Evolutionary conservation across 2,888 invertebrate species (phyloP).

Genomic region (Lottia gigantea): DNA sequence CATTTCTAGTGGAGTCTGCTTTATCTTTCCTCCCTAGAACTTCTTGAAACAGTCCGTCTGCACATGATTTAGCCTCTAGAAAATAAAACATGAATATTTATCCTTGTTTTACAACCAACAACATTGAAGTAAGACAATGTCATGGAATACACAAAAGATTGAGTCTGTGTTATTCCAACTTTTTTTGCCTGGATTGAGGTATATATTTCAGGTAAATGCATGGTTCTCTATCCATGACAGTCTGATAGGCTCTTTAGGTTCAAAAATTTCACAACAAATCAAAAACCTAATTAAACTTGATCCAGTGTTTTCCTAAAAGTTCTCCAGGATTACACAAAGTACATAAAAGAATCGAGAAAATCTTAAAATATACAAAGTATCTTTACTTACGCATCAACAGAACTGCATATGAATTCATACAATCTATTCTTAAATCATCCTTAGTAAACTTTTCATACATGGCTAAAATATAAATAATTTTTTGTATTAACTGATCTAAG

Average conservation of each 20-base stretch:
- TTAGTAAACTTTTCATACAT: slow-evolving; percentile 58
- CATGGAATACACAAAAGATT: no score
- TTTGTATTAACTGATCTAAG: no score
- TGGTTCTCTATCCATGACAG: not conserved
- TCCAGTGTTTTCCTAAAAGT: no score
- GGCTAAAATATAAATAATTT: slow-evolving; percentile 42
- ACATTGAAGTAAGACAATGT: no score
- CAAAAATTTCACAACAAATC: no score
- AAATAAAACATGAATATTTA: not conserved
- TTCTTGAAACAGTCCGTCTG: slow-evolving; percentile 91
- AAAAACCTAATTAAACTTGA: not conserved
- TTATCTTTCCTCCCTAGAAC: slow-evolving; percentile 91
- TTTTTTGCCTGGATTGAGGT: no score
- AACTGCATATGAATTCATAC: slow-evolving; percentile 59
- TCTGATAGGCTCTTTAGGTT: no score
- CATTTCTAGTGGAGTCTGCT: slow-evolving; percentile 95
- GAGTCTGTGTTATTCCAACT: no score
- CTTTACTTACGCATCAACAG: slow-evolving; percentile 59
- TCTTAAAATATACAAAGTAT: not conserved
- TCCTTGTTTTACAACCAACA: no score
- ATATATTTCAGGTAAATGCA: no score
- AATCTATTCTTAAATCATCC: slow-evolving; percentile 58
- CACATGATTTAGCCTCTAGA: slow-evolving; percentile 87
- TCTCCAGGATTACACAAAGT: no score
- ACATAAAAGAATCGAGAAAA: no score